Percentiles rank a stretch among this genome's conserved stretches.
These are phyloP conservation scores for Sminthurides bifidus DNA, from an alignment of 1,140 invertebrate species.

Conservation along the genomic window DNA sequence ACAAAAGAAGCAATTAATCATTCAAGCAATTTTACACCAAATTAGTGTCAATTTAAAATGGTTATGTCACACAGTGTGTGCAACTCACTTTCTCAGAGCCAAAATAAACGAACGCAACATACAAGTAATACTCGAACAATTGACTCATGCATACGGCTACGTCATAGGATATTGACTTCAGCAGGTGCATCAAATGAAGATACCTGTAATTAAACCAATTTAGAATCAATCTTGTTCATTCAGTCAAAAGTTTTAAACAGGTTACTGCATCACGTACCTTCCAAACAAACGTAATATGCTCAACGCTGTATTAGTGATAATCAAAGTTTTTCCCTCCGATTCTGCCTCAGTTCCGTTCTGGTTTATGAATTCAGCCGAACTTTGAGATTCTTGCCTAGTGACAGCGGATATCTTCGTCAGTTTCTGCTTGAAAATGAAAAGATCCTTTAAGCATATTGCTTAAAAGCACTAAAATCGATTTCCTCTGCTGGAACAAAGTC, in stretches of 20 bases:
- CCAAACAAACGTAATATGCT: slow-evolving; percentile 87
- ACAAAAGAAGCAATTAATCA: background rate
- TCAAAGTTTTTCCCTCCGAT: slow-evolving; percentile 36
- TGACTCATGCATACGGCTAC: slow-evolving; percentile 83
- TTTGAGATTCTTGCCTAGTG: no score
- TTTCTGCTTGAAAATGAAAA: background rate
- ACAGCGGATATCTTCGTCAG: slow-evolving; percentile 10
- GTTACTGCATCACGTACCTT: slow-evolving; percentile 46
- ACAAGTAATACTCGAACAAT: slow-evolving; percentile 90
- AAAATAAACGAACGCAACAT: slow-evolving; percentile 81
- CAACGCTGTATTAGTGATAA: slow-evolving; percentile 83
- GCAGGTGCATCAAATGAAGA: slow-evolving; percentile 81
- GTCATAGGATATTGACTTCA: slow-evolving; percentile 82
- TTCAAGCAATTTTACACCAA: no score
- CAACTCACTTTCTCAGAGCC: slow-evolving; percentile 55
- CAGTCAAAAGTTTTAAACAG: background rate
- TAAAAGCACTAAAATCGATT: background rate
- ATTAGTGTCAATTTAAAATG: no score
- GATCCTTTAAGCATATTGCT: background rate
- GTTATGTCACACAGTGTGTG: no score
- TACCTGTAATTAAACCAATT: slow-evolving; percentile 37
- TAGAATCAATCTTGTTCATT: slow-evolving; percentile 3
- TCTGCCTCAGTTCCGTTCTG: background rate
- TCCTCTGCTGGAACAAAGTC: no score
- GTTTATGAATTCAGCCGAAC: no score